Percentiles rank a stretch among this genome's conserved stretches.
phyloP scores from a whole-genome alignment of 64 coral and sea anemone genomes.

The Pachyseris speciosa region DNA sequence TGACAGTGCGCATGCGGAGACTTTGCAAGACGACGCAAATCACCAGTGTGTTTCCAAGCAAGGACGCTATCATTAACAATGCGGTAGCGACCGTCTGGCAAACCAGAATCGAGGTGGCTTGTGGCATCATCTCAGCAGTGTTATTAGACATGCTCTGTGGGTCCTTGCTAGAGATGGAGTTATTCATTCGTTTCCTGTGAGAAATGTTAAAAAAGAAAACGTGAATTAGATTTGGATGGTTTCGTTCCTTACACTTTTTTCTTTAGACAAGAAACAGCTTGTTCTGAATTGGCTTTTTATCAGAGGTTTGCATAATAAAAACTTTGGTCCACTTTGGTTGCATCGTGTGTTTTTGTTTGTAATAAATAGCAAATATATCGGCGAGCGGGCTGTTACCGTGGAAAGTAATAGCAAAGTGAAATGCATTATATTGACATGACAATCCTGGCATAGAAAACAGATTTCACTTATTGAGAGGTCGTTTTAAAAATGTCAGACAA shows the following conservation, averaged over 20 bases:
- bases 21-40: conserved; percentile 40
- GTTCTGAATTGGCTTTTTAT: no score
- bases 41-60: conserved; percentile 57
- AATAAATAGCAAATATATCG: neutral
- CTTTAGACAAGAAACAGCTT: no score
- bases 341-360: no score
- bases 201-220: neutral
- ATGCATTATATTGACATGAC: neutral
- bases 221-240: no score
- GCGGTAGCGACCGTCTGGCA: neutral
- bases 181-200: neutral
- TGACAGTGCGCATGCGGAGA: conserved; percentile 49
- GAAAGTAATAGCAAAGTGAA: neutral
- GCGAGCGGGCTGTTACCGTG: neutral
- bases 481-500: neutral
- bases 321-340: no score
- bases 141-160: neutral
- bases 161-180: neutral
- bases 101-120: neutral
- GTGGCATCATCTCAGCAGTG: neutral
- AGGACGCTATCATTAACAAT: conserved; percentile 14
- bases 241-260: no score
- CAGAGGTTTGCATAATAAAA: no score
- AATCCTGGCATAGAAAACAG: neutral
- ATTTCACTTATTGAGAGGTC: neutral